A percentile compares a stretch with the other conserved stretches of the same genome.
phyloP scores from a whole-genome alignment of 2,888 invertebrate species.

The Notodonta ziczac region DNA sequence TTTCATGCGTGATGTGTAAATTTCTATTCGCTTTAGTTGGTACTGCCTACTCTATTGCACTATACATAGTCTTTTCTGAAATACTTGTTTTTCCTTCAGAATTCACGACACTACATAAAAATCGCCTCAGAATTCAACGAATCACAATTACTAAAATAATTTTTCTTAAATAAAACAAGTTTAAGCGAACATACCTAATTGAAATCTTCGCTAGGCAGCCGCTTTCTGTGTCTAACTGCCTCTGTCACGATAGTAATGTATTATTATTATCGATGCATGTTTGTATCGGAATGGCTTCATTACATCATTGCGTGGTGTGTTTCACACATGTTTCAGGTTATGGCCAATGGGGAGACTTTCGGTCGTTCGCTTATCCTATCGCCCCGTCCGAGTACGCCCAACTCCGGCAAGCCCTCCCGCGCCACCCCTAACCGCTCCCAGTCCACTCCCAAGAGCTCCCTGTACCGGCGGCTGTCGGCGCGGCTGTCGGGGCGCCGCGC shows the following conservation, averaged over 20 bases:
- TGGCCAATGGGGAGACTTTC: conserved; percentile 88
- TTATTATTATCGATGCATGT: conserved; percentile 73
- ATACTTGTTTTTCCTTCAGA: conserved; percentile 23
- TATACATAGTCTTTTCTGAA: conserved; percentile 26
- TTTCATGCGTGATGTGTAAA: conserved; percentile 40
- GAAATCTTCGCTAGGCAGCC: conserved; percentile 46
- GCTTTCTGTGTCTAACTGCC: conserved; percentile 72
- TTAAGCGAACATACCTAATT: conserved; percentile 18
- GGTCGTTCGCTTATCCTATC: conserved; percentile 86
- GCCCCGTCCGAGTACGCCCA: conserved; percentile 73
- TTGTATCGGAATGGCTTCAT: conserved; percentile 84
- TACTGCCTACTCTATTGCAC: conserved; percentile 41
- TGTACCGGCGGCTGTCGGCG: conserved; percentile 78
- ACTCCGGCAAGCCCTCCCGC: conserved; percentile 63
- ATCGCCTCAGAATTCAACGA: conserved; percentile 16
- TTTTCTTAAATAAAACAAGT: conserved; percentile 21
- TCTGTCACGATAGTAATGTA: conserved; percentile 58
- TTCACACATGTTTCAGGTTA: conserved; percentile 88
- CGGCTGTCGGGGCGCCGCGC: conserved; percentile 73
- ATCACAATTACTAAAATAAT: conserved; percentile 14
- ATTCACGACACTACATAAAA: conserved; percentile 16
- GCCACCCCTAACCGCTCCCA: conserved; percentile 72
- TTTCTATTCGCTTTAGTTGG: conserved; percentile 46
- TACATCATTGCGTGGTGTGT: conserved; percentile 85
- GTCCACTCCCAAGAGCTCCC: conserved; percentile 76